Conservation (phyloP, 2,888 invertebrate genomes). For the Herminia tarsipennalis region DNA sequence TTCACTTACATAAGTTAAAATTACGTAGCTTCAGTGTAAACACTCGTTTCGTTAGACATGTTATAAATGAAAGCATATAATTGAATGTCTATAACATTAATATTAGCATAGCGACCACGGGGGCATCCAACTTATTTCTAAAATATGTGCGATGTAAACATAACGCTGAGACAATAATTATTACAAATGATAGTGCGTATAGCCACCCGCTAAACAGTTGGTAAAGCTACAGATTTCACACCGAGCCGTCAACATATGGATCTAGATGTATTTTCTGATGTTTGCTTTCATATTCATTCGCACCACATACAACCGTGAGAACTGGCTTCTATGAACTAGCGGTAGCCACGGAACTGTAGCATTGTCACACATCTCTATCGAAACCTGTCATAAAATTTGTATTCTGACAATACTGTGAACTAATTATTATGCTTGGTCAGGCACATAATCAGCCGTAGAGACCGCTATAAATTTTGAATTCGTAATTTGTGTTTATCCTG, state of each 20-base stretch:
- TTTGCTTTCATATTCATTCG: slow-evolving; percentile 83
- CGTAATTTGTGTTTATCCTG: slow-evolving; percentile 49
- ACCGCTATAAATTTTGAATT: slow-evolving; percentile 50
- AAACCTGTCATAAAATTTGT: slow-evolving; percentile 59
- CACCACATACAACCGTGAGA: slow-evolving; percentile 81
- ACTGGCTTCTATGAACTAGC: slow-evolving; percentile 72
- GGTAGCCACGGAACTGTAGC: slow-evolving; percentile 76
- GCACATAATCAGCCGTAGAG: slow-evolving; percentile 45
- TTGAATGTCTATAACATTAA: slow-evolving; percentile 33
- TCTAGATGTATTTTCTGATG: slow-evolving; percentile 83
- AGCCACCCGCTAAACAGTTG: slow-evolving; percentile 81
- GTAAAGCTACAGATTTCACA: slow-evolving; percentile 86
- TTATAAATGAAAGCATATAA: slow-evolving; percentile 3
- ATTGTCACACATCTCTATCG: slow-evolving; percentile 68
- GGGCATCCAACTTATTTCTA: slow-evolving; percentile 65
- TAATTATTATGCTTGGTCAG: slow-evolving; percentile 66
- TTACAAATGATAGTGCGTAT: slow-evolving; percentile 84
- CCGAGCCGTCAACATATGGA: slow-evolving; percentile 84
- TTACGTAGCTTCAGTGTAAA: no score
- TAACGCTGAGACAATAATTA: slow-evolving; percentile 84
- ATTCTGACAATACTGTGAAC: slow-evolving; percentile 71
- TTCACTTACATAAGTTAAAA: no score
- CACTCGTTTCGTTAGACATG: no score
- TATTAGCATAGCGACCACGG: slow-evolving; percentile 53
- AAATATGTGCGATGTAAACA: slow-evolving; percentile 76